A percentile compares a stretch with the other conserved stretches of the same genome.
Conservation (phyloP, 1,140 invertebrate genomes). For the Drosophila hydei region DNA sequence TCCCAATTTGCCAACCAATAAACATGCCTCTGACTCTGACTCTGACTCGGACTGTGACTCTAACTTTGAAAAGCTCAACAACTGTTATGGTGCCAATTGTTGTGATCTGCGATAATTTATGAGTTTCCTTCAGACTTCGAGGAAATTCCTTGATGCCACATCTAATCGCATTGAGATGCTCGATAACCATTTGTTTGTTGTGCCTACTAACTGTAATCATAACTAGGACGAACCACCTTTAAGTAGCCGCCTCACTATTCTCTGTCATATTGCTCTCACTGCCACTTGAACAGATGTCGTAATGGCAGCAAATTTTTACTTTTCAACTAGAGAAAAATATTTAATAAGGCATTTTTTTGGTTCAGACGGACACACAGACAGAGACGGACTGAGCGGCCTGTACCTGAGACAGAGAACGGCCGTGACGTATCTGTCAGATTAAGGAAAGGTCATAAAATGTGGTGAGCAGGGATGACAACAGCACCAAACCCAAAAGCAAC, state of each 20-base stretch:
- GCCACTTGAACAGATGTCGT: conserved; percentile 79
- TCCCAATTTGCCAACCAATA: conserved; percentile 73
- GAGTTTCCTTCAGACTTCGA: conserved; percentile 36
- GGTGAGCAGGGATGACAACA: conserved; percentile 82
- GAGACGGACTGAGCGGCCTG: background rate
- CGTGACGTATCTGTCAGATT: conserved; percentile 84
- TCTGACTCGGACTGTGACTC: no score
- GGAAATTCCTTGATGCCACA: conserved; percentile 45
- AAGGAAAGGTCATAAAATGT: conserved; percentile 79
- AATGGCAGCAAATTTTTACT: conserved; percentile 57
- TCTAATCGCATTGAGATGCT: conserved; percentile 57
- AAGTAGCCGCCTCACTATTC: conserved; percentile 34
- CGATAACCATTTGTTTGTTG: conserved; percentile 54
- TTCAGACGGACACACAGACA: no score
- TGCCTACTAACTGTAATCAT: conserved; percentile 61
- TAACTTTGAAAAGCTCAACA: conserved; percentile 18
- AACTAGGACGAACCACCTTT: conserved; percentile 44
- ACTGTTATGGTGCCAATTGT: conserved; percentile 55
- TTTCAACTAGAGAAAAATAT: conserved; percentile 76
- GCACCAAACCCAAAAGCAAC: conserved; percentile 28
- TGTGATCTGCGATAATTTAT: conserved; percentile 75
- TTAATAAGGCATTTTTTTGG: conserved; percentile 68
- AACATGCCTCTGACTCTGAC: conserved; percentile 39
- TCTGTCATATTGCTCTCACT: conserved; percentile 23
- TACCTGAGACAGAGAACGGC: conserved; percentile 43